Percentiles rank a stretch among this genome's conserved stretches.
These are phyloP conservation scores for Syrista parreyssii DNA, from an alignment of 2,888 invertebrate genomes.

Conservation along the genomic window DNA sequence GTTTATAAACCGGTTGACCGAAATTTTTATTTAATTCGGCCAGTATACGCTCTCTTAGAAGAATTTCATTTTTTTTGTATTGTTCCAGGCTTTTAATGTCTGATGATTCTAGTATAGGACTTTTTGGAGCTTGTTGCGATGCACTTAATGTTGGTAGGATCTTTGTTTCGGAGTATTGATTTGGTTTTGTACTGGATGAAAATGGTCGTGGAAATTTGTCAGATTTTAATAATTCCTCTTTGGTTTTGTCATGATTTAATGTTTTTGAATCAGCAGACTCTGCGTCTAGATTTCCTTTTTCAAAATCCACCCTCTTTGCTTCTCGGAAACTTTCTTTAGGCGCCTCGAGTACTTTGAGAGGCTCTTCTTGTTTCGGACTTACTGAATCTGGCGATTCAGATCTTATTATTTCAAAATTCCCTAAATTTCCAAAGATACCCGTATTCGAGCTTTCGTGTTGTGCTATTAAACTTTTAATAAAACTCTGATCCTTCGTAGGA, in stretches of 20 bases:
- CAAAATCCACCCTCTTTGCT: neutral
- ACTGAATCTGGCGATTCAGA: neutral
- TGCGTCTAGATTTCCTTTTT: slow-evolving; percentile 3
- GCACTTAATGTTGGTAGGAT: neutral
- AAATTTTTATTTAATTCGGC: slow-evolving; percentile 33
- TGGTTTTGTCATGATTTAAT: neutral
- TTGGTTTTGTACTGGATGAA: neutral
- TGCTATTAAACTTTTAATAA: slow-evolving; percentile 36
- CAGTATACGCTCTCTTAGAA: slow-evolving; percentile 27
- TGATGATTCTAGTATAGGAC: neutral
- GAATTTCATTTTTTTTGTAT: neutral
- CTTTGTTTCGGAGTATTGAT: neutral
- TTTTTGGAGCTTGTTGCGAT: neutral
- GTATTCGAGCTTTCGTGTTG: slow-evolving; percentile 27
- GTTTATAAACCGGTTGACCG: slow-evolving; percentile 28
- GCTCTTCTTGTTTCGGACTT: neutral
- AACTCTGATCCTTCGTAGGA: slow-evolving; percentile 23
- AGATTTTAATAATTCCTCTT: neutral
- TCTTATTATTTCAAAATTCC: slow-evolving; percentile 18
- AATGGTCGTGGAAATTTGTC: neutral
- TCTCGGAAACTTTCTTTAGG: neutral
- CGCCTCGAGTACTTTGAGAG: neutral
- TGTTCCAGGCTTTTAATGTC: neutral
- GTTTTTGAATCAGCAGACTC: neutral
- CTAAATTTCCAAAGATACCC: slow-evolving; percentile 29